Base-by-base conservation (phyloP, 2,113 vertebrate species). In the Arothron firmamentum region DNA sequence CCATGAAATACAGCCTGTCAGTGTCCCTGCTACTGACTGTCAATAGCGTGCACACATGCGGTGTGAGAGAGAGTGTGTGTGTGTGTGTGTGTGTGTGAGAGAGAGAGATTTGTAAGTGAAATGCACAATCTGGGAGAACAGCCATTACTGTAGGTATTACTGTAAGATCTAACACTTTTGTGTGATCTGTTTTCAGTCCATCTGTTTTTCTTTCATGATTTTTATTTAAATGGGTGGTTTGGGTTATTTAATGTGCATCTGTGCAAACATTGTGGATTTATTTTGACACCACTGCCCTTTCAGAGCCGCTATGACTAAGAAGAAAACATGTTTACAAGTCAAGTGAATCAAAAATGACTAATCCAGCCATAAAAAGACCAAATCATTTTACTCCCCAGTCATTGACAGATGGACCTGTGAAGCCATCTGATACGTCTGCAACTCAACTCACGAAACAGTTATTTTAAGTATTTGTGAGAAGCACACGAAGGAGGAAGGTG, bases 1-100 rank as follows among this genome's bases (percentile, higher is more conserved):
- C 76, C 84, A 74, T 84, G 82, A 86, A 85, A 88, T 83, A 58
- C 73, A 78, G 77, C 74, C 78, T 86, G 84, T 87, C 87, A 87
- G 80, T 69, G 70, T 81, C 78, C 79, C 80, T 15, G 42, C 79
- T 77, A 76, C 74, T 79, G 54, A 71, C 78, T 74, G 77, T 72
- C 81, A 74, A 77, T 80, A 83, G 62, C 67, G 71, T 46, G 53
- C 52, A 52, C 20, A 48, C 19, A 52, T 56, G 43, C 52, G 23
- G 53, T 53, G 19, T 56, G 9, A 72, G 28, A 62, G 49, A 56
- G 49, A 54, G 61, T n/a, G n/a, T n/a, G n/a, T n/a, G n/a, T n/a
- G n/a, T n/a, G n/a, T n/a, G n/a, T n/a, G n/a, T n/a, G n/a, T n/a
- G n/a, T n/a, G n/a, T n/a, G n/a, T n/a, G n/a, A 75, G 66, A 25